Evolutionary conservation across 2,888 invertebrate genomes (phyloP).

Genomic region (Leuctra nigra): DNA sequence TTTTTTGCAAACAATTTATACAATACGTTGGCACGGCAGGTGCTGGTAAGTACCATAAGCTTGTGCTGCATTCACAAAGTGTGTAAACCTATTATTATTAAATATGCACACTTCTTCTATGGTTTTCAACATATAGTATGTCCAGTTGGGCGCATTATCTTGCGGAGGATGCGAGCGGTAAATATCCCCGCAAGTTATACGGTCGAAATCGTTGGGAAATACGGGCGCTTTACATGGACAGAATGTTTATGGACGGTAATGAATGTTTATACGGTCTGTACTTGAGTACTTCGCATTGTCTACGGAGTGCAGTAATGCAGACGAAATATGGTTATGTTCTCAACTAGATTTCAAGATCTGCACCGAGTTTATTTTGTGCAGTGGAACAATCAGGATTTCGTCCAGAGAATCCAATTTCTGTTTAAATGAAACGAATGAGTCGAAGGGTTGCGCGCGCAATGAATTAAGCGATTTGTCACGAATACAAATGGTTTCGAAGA

Average conservation of each 20-base stretch:
- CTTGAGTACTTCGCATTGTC: not conserved
- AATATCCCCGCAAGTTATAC: not conserved
- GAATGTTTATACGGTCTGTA: constrained; percentile 7
- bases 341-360: not conserved
- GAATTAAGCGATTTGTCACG: constrained; percentile 5
- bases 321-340: constrained; percentile 4
- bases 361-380: not conserved
- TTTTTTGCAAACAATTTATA: constrained; percentile 11
- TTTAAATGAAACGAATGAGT: constrained; percentile 8
- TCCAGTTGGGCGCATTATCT: constrained; percentile 16
- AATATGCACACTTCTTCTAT: constrained; percentile 6
- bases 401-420: constrained; percentile 11
- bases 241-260: constrained; percentile 4
- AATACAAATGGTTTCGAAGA: constrained; percentile 3
- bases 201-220: not conserved
- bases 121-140: constrained; percentile 5
- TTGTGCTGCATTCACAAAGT: constrained; percentile 14
- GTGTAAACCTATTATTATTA: constrained; percentile 10
- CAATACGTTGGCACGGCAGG: constrained; percentile 9
- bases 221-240: not conserved
- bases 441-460: not conserved
- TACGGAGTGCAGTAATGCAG: not conserved
- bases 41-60: constrained; percentile 4
- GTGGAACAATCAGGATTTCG: constrained; percentile 4
- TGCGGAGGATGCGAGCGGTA: constrained; percentile 3